Percentiles rank a stretch among this genome's conserved stretches.
phyloP scores from a whole-genome alignment of 2,888 invertebrate species.

The Drosophila tripunctata region DNA sequence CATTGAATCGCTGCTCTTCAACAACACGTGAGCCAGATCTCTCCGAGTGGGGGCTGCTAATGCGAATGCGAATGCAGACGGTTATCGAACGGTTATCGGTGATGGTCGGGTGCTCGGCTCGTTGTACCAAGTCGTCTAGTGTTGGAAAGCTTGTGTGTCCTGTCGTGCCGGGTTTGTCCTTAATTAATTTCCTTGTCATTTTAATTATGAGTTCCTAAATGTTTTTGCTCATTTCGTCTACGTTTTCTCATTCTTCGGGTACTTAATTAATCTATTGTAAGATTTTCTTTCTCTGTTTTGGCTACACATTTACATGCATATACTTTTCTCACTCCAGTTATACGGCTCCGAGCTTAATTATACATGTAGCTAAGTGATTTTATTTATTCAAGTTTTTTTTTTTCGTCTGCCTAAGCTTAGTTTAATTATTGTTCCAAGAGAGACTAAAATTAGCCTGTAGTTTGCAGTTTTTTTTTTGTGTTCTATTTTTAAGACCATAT shows the following conservation, averaged over 20 bases:
- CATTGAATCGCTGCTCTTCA: slow-evolving; percentile 93
- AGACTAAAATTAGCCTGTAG: slow-evolving; percentile 73
- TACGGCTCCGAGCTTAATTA: slow-evolving; percentile 66
- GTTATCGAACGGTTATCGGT: no score
- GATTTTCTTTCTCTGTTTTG: not conserved
- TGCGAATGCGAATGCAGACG: not conserved
- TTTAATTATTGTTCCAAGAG: slow-evolving; percentile 67
- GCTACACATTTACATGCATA: slow-evolving; percentile 3
- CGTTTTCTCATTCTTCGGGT: slow-evolving; percentile 7
- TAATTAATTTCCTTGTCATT: slow-evolving; percentile 49
- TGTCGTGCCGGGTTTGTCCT: not conserved
- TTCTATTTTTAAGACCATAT: slow-evolving; percentile 49
- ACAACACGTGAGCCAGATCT: slow-evolving; percentile 81
- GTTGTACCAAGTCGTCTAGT: not conserved
- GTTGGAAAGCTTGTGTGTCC: not conserved
- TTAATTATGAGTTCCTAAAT: slow-evolving; percentile 54
- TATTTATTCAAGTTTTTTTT: slow-evolving; percentile 55
- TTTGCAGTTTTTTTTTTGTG: slow-evolving; percentile 50
- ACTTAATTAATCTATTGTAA: slow-evolving; percentile 11
- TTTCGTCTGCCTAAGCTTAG: slow-evolving; percentile 27
- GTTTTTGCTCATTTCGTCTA: slow-evolving; percentile 38
- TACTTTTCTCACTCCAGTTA: slow-evolving; percentile 36
- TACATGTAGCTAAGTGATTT: slow-evolving; percentile 69
- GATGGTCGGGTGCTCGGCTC: slow-evolving; percentile 4
- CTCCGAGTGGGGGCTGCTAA: not conserved